These are phyloP conservation scores for Auanema freiburgensis DNA, from an alignment of 2,888 invertebrate species.

Conservation along the genomic window DNA sequence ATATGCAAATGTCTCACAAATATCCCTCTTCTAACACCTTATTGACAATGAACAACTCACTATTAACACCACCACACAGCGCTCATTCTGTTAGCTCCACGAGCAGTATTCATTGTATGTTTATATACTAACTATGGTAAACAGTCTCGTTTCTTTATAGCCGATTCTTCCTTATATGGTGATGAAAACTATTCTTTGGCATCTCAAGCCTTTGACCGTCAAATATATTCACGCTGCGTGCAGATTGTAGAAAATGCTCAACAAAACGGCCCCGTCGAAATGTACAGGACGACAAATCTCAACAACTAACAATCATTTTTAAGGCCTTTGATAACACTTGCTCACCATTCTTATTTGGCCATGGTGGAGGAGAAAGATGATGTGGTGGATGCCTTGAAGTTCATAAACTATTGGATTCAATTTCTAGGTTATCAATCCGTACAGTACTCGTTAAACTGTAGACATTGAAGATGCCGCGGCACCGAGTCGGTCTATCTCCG, in stretches of 20 bases:
- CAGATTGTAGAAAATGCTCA: constrained; percentile 35
- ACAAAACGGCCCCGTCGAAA: constrained; percentile 31
- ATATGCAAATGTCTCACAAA: no score
- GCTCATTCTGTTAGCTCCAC: constrained; percentile 1
- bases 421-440: constrained; percentile 22
- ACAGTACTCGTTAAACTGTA: not conserved
- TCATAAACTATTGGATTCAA: constrained; percentile 39
- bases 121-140: not conserved
- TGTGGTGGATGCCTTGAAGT: constrained; percentile 30
- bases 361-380: constrained; percentile 34
- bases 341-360: constrained; percentile 36
- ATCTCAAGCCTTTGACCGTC: constrained; percentile 39
- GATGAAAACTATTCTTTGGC: constrained; percentile 25
- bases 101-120: constrained; percentile 4
- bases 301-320: constrained; percentile 10
- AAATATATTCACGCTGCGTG: constrained; percentile 42
- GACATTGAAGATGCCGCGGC: constrained; percentile 11
- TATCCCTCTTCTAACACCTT: no score
- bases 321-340: constrained; percentile 37
- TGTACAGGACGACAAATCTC: constrained; percentile 13
- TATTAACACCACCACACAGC: constrained; percentile 4
- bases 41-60: not conserved
- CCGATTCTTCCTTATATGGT: not conserved
- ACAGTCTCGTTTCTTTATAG: not conserved
- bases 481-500: not conserved